phyloP scores from a whole-genome alignment of 2,888 invertebrate species.

The Herminia tarsipennalis region DNA sequence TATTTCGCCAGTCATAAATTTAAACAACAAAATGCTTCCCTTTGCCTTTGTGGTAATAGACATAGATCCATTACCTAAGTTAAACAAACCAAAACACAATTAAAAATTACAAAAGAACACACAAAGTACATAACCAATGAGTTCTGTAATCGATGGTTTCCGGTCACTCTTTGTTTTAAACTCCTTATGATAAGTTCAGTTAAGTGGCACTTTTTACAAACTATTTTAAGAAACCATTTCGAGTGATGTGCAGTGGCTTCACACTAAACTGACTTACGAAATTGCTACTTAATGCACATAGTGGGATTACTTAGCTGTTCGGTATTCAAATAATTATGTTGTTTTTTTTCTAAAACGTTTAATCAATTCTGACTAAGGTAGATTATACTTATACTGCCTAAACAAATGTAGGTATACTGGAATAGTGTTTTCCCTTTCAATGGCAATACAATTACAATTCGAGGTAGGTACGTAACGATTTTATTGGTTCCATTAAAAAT shows the following conservation, averaged over 20 bases:
- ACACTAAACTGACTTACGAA: constrained; percentile 8
- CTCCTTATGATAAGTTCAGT: constrained; percentile 42
- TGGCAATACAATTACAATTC: no score
- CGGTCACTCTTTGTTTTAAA: constrained; percentile 59
- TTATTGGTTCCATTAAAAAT: no score
- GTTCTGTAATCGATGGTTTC: constrained; percentile 48
- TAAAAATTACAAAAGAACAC: constrained; percentile 42
- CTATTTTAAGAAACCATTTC: constrained; percentile 44
- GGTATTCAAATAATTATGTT: no score
- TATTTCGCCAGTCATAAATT: no score
- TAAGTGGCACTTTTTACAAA: constrained; percentile 49
- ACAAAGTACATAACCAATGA: constrained; percentile 41
- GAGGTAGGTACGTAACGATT: no score
- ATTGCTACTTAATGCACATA: background rate
- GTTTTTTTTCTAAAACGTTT: no score
- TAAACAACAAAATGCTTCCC: background rate
- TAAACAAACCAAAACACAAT: constrained; percentile 39
- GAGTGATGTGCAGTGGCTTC: constrained; percentile 4
- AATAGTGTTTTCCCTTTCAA: no score
- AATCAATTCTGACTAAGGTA: no score
- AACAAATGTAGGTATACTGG: no score
- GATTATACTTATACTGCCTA: no score
- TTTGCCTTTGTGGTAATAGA: background rate
- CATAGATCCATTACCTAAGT: constrained; percentile 29
- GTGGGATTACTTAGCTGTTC: no score